Percentiles rank a stretch among this genome's conserved stretches.
Evolutionary conservation across 2,113 vertebrate species (phyloP).

Genomic region (Ciconia boyciana): DNA sequence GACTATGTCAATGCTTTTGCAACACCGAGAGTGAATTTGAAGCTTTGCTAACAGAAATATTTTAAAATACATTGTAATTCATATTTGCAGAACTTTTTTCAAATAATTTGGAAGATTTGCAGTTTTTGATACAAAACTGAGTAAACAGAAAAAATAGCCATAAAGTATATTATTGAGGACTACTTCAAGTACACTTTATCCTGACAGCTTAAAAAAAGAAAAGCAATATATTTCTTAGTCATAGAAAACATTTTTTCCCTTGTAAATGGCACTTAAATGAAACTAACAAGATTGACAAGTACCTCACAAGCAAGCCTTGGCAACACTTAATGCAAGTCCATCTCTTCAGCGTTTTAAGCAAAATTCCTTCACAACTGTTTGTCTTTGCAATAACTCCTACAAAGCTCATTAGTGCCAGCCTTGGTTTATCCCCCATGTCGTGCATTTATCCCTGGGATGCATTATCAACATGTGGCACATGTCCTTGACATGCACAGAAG

Average conservation of each 20-base stretch:
- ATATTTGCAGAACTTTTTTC: background rate
- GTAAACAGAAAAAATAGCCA: background rate
- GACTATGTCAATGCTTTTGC: background rate
- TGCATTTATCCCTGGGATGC: conserved; percentile 76
- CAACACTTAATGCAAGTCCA: conserved; percentile 67
- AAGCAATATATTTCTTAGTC: conserved; percentile 33
- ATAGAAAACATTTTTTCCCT: conserved; percentile 28
- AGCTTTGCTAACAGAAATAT: background rate
- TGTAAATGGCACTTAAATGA: conserved; percentile 62
- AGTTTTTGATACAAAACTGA: background rate
- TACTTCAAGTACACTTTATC: conserved; percentile 3
- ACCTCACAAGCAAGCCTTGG: conserved; percentile 65
- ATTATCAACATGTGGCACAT: conserved; percentile 94
- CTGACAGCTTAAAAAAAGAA: conserved; percentile 5
- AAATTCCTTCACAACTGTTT: conserved; percentile 87
- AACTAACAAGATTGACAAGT: conserved; percentile 71
- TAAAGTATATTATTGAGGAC: background rate
- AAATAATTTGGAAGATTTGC: background rate
- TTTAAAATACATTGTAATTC: background rate
- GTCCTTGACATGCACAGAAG: conserved; percentile 91
- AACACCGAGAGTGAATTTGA: background rate
- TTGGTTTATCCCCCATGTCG: conserved; percentile 74
- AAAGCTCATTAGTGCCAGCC: conserved; percentile 78
- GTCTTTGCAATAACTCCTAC: conserved; percentile 83
- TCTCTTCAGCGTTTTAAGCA: conserved; percentile 74